phyloP scores from a whole-genome alignment of 2,888 invertebrate species.

The Crematogaster levior region DNA sequence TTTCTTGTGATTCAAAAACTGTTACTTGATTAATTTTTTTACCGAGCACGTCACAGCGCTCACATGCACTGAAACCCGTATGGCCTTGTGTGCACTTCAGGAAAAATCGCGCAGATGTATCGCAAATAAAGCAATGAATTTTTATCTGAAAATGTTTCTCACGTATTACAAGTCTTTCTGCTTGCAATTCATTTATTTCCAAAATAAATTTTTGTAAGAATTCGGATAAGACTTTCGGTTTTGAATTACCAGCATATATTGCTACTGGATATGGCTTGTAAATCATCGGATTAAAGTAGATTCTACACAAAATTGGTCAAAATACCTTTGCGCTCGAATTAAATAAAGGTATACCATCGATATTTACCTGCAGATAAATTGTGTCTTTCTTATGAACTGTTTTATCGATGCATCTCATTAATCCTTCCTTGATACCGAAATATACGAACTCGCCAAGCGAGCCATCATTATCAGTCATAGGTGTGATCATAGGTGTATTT shows the following conservation, averaged over 20 bases:
- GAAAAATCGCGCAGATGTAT: not conserved
- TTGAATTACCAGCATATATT: not conserved
- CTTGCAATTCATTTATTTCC: not conserved
- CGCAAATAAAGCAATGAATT: not conserved
- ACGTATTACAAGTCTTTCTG: not conserved
- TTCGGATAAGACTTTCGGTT: no score
- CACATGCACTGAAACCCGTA: not conserved
- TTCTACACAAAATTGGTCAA: not conserved
- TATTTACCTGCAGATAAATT: no score
- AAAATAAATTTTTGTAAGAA: no score
- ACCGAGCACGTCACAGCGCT: no score
- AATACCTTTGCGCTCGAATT: not conserved
- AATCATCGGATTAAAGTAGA: not conserved
- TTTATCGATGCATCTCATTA: no score
- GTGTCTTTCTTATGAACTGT: no score
- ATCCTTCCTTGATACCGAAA: no score
- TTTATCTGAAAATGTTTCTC: not conserved
- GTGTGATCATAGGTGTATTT: no score
- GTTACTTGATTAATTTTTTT: no score
- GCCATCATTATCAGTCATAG: no score
- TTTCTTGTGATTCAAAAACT: no score
- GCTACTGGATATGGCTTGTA: not conserved
- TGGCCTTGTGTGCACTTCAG: not conserved
- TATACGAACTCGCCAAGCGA: no score
- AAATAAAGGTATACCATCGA: not conserved